Percentiles rank a stretch among this genome's conserved stretches.
phyloP scores from a whole-genome alignment of 2,113 vertebrate species.

The Gobius niger region DNA sequence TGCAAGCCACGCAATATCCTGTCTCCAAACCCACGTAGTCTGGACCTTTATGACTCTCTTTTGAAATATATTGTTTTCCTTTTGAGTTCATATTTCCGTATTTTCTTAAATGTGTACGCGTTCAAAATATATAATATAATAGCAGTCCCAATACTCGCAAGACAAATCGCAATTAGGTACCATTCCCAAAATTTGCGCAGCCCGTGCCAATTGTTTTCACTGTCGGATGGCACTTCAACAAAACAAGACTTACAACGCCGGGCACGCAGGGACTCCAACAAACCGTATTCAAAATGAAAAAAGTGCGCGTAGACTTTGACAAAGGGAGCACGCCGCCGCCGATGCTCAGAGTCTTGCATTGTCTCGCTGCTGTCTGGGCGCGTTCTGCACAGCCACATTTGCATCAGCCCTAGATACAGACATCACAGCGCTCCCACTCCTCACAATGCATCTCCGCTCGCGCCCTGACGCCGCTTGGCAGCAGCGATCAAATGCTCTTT shows the following conservation, averaged over 20 bases:
- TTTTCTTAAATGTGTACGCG: too few relatives aligned
- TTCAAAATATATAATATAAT: too few relatives aligned
- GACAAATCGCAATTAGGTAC: too few relatives aligned
- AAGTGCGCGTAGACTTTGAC: not conserved
- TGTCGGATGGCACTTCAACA: too few relatives aligned
- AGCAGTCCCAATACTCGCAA: too few relatives aligned
- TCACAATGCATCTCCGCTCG: constrained; percentile 50
- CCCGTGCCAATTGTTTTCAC: too few relatives aligned
- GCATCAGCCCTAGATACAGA: constrained; percentile 54
- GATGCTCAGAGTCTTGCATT: not conserved
- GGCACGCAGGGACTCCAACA: not conserved
- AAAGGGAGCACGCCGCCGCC: not conserved
- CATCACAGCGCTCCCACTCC: constrained; percentile 49
- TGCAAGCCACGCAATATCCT: too few relatives aligned
- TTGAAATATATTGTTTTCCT: too few relatives aligned
- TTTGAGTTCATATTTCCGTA: too few relatives aligned
- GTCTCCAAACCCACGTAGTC: too few relatives aligned
- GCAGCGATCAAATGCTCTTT: constrained; percentile 64
- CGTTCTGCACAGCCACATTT: constrained; percentile 37
- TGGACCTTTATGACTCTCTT: too few relatives aligned
- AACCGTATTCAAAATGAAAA: not conserved
- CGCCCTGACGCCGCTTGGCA: constrained; percentile 51
- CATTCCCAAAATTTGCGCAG: too few relatives aligned
- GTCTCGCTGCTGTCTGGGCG: not conserved
- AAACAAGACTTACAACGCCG: not conserved